A percentile compares a stretch with the other conserved stretches of the same genome.
Evolutionary conservation across 2,797 vertebrate genomes (phyloP).

Genomic region (Acipenser oxyrinchus): DNA sequence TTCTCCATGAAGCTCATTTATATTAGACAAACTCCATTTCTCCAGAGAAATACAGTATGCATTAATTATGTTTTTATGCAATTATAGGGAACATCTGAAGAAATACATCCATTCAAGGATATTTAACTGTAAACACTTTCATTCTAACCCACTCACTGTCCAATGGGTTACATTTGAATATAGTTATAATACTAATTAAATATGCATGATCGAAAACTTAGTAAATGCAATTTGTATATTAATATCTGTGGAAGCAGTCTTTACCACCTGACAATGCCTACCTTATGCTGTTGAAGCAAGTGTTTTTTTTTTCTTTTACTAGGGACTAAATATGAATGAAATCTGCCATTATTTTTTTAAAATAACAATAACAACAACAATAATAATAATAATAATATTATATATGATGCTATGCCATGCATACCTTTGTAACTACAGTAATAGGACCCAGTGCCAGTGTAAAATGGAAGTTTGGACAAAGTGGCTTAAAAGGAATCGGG

Average conservation of each 20-base stretch:
- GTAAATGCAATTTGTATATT: no score
- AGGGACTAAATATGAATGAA: no score
- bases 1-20: conserved; percentile 36
- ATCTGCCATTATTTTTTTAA: no score
- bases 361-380: no score
- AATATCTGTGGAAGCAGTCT: no score
- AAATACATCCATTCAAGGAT: conserved; percentile 34
- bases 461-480: no score
- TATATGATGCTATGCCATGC: no score
- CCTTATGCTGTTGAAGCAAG: no score
- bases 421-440: not conserved
- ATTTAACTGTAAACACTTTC: conserved; percentile 33
- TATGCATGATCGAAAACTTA: not conserved
- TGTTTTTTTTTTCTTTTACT: no score
- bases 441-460: not conserved
- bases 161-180: not conserved
- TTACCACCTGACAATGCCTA: no score
- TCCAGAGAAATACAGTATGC: conserved; percentile 36
- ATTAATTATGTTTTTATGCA: conserved; percentile 45
- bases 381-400: no score
- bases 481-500: no score
- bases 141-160: not conserved
- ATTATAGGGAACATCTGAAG: conserved; percentile 39
- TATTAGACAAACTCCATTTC: conserved; percentile 35
- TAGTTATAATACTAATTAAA: not conserved